Evolutionary conservation across 2,113 vertebrate species (phyloP), one percentile per base, ranked within the genome.

Genomic region (Nicator chloris): DNA sequence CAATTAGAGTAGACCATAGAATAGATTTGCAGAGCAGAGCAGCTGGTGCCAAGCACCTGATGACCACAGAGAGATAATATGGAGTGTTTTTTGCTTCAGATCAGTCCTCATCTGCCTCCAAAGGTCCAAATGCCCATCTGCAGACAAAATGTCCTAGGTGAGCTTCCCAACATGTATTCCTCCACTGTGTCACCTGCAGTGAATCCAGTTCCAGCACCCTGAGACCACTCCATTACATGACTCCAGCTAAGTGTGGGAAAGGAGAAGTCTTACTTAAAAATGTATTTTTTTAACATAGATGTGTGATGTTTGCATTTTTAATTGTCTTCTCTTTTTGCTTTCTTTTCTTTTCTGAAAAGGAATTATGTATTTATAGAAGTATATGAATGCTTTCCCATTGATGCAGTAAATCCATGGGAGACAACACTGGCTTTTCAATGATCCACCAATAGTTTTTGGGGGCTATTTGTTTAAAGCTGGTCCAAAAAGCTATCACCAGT

Each of bases 261-360:
- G 26, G 6, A 85, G 19, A 73, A 70, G 28, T 37, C 3, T 82
- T 82, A 47, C 13, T 71, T 11, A 76, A 71, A 92, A 68, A 51
- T 30, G 5, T n/a, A 15, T 6, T 64, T 23, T 65, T 68, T 7
- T 1, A 72, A 51, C 3, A 10, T 4, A 39, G 21, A 44, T 18
- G 7, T 51, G 9, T 20, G 37, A 24, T n/a, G 4, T 61, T 85
- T 79, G 27, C 3, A 13, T 40, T 40, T 40, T 54, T 86, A 92
- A 78, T 9, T 13, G 2, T 1, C 2, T 64, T 10, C 1, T 13
- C 1, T 22, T 2, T 27, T 33, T 27, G 31, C 39, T 14, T 44
- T 5, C 9, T 14, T 23, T 37, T 16, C 8, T 61, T 56, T 33
- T 2, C 22, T 54, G 15, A 44, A 70, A 88, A 40, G 3, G 42